Percentiles rank a stretch among this genome's conserved stretches.
These are phyloP conservation scores for Coracias cyanogaster DNA, from an alignment of 2,797 vertebrate species.

Conservation along the genomic window DNA sequence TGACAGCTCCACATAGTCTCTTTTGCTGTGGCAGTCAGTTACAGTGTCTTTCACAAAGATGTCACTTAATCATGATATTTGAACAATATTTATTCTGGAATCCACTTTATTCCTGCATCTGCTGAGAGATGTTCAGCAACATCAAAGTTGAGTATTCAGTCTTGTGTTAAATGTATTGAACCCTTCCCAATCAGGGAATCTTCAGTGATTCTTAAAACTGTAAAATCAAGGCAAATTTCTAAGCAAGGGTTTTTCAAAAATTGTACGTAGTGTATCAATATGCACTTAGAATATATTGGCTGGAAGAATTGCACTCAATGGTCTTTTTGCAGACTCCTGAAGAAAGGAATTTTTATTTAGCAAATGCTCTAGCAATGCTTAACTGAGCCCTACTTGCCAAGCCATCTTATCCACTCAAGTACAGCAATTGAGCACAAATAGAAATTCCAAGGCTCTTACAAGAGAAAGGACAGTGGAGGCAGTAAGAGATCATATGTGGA, in stretches of 20 bases:
- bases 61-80: background rate
- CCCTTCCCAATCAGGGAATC: background rate
- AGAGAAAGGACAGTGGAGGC: background rate
- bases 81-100: background rate
- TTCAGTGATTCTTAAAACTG: background rate
- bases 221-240: background rate
- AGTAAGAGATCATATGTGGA: background rate
- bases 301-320: background rate
- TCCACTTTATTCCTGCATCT: background rate
- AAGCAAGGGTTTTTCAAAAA: background rate
- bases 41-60: background rate
- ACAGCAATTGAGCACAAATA: constrained; percentile 3
- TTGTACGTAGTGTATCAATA: background rate
- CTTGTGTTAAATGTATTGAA: background rate
- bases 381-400: background rate
- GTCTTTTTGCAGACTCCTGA: background rate
- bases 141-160: background rate
- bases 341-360: background rate
- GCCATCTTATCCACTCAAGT: background rate
- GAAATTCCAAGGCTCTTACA: background rate
- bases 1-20: background rate
- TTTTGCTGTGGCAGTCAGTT: background rate
- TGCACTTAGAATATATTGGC: background rate
- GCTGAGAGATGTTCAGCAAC: rapidly evolving
- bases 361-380: constrained; percentile 10